Evolutionary conservation across 2,797 vertebrate species (phyloP), one percentile per base, ranked within the genome.

Genomic region (Hapalemur alaotrensis): DNA sequence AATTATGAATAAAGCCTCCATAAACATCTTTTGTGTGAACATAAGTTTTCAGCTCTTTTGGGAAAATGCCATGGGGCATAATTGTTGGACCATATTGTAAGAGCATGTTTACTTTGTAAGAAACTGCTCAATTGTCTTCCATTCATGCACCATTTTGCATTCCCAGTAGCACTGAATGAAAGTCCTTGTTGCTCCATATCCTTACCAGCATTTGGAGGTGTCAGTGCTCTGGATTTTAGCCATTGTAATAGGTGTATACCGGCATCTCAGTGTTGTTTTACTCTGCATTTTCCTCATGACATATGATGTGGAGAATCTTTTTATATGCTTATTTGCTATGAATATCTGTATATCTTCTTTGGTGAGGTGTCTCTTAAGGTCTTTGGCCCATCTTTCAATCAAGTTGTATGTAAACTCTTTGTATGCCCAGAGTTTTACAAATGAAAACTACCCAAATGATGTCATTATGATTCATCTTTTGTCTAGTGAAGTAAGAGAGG

Each of bases 291-390:
- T 17, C 25, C 43, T 83, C 57, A 15, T 59, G 32, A 52, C 38
- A 65, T 15, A 7, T 11, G 18, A 91, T 43, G 7, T 79, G 48
- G 10, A 73, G 6, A 20, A 38, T 63, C 12, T 92, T 95, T 67
- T 67, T 8, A n/a, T 57, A 28, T 69, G 15, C 28, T 81, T 70
- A 28, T 46, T 72, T 70, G 0, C 23, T n/a, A 83, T 57, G 23
- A 57, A 23, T 10, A 57, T 75, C 52, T 38, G 22, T 80, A 12
- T 84, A 41, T 94, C 25, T 95, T 94, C 54, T 76, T 72, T 69
- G 76, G 1, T 82, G n/a, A 93, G 25, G 41, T 78, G 4, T 38
- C 50, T 89, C 7, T 63, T 67, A 78, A 94, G 13, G 9, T 20
- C 18, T 81, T 63, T 52, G 25, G 38, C 25, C 4, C 12, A 38